phyloP scores from a whole-genome alignment of 1,140 invertebrate species.

The Teleopsis dalmanni region DNA sequence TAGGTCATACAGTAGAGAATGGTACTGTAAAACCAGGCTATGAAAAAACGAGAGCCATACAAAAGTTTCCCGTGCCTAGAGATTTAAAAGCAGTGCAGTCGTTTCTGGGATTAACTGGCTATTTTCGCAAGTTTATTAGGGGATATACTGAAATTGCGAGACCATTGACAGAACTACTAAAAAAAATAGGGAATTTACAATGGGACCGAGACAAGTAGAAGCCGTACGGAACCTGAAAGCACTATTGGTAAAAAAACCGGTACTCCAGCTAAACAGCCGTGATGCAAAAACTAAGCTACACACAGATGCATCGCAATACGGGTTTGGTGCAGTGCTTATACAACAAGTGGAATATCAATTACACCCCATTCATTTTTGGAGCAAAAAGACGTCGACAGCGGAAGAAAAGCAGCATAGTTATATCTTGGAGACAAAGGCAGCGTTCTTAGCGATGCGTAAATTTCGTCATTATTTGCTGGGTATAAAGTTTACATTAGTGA shows the following conservation, averaged over 20 bases:
- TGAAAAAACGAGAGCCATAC: not conserved
- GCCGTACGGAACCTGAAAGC: constrained; percentile 30
- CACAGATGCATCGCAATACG: constrained; percentile 9
- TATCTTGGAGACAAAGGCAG: constrained; percentile 24
- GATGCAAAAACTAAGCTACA: constrained; percentile 26
- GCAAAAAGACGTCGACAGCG: constrained; percentile 20
- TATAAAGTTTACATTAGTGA: constrained; percentile 19
- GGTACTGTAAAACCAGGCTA: constrained; percentile 18
- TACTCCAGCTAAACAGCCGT: constrained; percentile 28
- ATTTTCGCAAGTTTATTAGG: constrained; percentile 33
- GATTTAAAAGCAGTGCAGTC: constrained; percentile 23
- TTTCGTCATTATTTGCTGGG: constrained; percentile 25
- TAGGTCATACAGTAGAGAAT: constrained; percentile 19
- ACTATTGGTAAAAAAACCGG: constrained; percentile 18
- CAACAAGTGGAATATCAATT: constrained; percentile 14
- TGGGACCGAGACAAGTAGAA: too few species aligned
- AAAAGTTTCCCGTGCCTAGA: constrained; percentile 14
- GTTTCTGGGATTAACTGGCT: constrained; percentile 30
- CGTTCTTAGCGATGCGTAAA: constrained; percentile 18
- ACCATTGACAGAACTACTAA: constrained; percentile 19
- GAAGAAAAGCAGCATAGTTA: constrained; percentile 26
- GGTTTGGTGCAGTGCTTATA: constrained; percentile 17
- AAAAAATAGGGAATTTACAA: constrained; percentile 10
- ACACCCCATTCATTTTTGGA: constrained; percentile 28
- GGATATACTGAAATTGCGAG: constrained; percentile 22